Evolutionary conservation across 2,797 vertebrate species (phyloP), one percentile per base, ranked within the genome.

Genomic region (Todus mexicanus): DNA sequence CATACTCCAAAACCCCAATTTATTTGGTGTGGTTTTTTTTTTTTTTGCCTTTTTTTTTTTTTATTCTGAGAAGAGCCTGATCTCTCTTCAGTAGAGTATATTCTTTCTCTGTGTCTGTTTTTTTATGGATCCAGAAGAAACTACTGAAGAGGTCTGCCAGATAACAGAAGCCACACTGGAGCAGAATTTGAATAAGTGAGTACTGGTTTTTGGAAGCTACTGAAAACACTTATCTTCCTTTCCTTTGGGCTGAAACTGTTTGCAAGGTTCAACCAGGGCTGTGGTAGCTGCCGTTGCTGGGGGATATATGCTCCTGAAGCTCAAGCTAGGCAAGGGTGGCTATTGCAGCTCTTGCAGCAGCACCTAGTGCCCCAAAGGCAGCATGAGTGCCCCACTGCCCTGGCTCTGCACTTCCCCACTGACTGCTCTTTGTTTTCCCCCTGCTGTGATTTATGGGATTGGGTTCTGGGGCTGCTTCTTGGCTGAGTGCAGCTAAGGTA

Each of bases 401-500:
- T 33, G 1, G 2, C 40, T 91, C 64, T 17, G 10, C 38, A 40
- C 14, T 40, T 83, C 57, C 25, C 42, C 4, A 1, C 25, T 65
- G 51, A 27, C 64, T 82, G 38, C 57, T 87, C 79, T 77, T 94
- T 88, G 54, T 86, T 90, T 87, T 60, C 51, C 56, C 31, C 15
- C 75, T 75, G 68, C 69, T 76, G 79, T 92, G 79, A 94, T 96
- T 93, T 95, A 86, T 56, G 72, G 85, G 42, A 53, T 47, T 91
- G 73, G 31, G 47, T 87, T 91, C 43, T 85, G 63, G 1, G 31
- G 54, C 73, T 89, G 53, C 73, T 84, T 85, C 73, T 87, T 93
- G 90, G 71, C 51, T 82, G 90, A 93, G 26, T 80, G 81, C 56
- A 84, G 78, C 57, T 87, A 77, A 95, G 87, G 90, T 84, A 95